Base-by-base conservation (phyloP, 1,140 invertebrate genomes). In the Lineus longissimus region DNA sequence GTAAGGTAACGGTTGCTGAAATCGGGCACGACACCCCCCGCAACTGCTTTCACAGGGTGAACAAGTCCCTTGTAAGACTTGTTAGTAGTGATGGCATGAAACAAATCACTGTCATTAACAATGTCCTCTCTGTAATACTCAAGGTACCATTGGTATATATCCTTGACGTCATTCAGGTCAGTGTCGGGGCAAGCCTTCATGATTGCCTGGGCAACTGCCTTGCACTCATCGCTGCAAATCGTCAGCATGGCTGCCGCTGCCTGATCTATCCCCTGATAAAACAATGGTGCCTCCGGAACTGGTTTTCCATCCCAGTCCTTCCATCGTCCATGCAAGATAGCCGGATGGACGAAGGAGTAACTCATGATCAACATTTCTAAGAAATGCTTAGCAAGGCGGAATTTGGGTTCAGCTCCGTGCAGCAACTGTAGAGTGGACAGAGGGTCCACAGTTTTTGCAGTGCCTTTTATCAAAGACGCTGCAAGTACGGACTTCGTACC, bases 251-350 rank as follows among this genome's bases (percentile, higher is more conserved):
- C 61, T 0, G 67, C 72, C 0, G 67, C 69, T 4, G 63, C 61
- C 41, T 71, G 68, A 31, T 68, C 63, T 6, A 78, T 43, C 7
- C 63, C 71, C 36, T 75, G 68, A 55, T 75, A 78, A 45, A 76
- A 74, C 2, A 72, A 61, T 1, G 74, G 74, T 41, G 62, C 64
- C 30, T 69, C 55, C 0, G 56, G n/a, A 2, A 78, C n/a, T 1
- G 70, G 62, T 59, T 75, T 70, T 13, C 70, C 69, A 63, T 77
- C 66, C 76, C 76, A 77, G 55, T 75, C 67, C 22, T 67, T 69
- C 74, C 74, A 77, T 9, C 65, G 65, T 2, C 69, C 68, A 30
- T 73, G 72, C 31, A 76, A 63, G n/a, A 76, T 72, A 0, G 69
- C 69, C 13, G 73, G 71, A 54, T 71, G 66, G 23, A 77, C 33